These are phyloP conservation scores for Oligia latruncula DNA, from an alignment of 2,888 invertebrate species.

Conservation along the genomic window DNA sequence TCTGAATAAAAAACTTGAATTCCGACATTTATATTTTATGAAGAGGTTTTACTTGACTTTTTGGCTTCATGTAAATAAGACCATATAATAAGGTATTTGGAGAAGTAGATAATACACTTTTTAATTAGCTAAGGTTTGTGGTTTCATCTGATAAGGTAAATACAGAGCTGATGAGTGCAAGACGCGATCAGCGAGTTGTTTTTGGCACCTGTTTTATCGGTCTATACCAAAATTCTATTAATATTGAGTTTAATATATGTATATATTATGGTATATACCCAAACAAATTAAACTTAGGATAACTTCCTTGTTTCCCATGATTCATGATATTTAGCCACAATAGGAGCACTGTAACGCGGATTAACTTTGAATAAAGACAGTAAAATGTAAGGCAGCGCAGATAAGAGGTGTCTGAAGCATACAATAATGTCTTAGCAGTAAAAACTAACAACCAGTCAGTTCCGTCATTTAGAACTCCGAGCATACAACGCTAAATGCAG, in stretches of 20 bases:
- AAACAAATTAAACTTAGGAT: not conserved
- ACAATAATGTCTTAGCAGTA: not conserved
- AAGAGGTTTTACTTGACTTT: not conserved
- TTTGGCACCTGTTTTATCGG: not conserved
- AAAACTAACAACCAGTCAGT: not conserved
- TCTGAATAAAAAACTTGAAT: not conserved
- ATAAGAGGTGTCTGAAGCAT: not conserved
- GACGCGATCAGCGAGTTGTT: not conserved
- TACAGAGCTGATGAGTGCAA: not conserved
- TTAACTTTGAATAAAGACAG: not conserved
- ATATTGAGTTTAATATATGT: not conserved
- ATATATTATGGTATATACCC: no score
- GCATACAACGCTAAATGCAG: not conserved
- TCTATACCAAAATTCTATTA: not conserved
- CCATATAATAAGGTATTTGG: not conserved
- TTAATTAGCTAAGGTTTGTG: conserved; percentile 5
- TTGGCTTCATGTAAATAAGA: not conserved
- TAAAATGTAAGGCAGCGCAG: conserved; percentile 22
- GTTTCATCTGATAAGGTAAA: conserved; percentile 23
- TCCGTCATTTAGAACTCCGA: conserved; percentile 3
- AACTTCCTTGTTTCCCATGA: not conserved
- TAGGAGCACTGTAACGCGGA: not conserved
- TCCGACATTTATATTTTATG: not conserved
- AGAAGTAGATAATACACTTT: not conserved
- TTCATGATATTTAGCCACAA: not conserved